Conservation (phyloP, 2,113 vertebrate genomes). For the Erythrolamprus reginae region DNA sequence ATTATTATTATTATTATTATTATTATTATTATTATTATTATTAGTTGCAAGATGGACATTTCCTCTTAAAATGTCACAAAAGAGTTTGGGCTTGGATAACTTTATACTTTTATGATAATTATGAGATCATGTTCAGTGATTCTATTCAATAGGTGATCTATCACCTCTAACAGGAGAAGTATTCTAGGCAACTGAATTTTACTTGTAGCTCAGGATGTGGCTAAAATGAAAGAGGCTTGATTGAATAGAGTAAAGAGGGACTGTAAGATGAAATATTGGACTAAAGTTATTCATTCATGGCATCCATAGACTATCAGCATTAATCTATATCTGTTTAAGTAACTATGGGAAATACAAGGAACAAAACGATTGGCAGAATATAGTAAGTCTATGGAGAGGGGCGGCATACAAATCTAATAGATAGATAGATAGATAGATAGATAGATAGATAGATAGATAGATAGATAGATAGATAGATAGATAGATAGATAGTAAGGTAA, state of each 20-base stretch:
- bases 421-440: no score
- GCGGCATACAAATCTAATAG: no score
- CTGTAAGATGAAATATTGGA: background rate
- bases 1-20: no score
- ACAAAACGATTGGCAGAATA: background rate
- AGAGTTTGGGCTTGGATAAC: background rate
- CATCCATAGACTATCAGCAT: background rate
- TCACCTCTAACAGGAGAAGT: background rate
- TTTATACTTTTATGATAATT: background rate
- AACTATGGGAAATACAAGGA: background rate
- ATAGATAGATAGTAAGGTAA: no score
- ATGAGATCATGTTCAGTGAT: background rate
- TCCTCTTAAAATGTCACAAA: background rate
- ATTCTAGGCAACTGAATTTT: background rate
- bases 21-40: no score
- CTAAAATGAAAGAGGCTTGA: background rate
- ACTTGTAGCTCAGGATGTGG: background rate
- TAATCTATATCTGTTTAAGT: background rate
- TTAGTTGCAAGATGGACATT: background rate
- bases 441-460: no score
- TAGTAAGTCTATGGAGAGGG: no score
- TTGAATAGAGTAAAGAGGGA: background rate
- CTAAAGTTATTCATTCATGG: background rate
- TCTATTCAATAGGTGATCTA: background rate
- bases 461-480: no score